Base-by-base conservation (phyloP, 2,797 vertebrate species). In the Parauchenoglanis punctatus region DNA sequence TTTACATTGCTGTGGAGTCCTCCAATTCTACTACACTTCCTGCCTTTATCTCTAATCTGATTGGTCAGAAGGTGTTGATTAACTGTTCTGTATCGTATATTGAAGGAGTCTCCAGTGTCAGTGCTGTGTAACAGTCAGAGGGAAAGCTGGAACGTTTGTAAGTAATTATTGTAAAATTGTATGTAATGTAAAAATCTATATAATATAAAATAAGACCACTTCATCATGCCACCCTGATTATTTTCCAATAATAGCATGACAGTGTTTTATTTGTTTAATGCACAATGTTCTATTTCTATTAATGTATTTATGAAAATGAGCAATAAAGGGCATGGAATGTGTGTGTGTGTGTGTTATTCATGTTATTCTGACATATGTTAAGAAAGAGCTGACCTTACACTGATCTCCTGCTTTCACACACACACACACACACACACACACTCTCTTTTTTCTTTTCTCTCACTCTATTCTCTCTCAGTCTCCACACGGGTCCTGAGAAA, bases 271-370 rank as follows among this genome's bases (percentile, higher is more conserved):
- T 46, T 23, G 8, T 46, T 72, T 20, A 44, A 72, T 44, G 8
- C 23, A 44, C 40, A 2, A 40, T 40, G 35, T 40, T 40, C 35
- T 2, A 40, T n/a, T 11, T 73, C 70, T 73, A 10, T 20, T 7
- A 7, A 1, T 31, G 31, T 84, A 31, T 58, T 59, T 44, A 44
- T 44, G 18, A 46, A 76, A 7, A 46, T 54, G 46, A 12, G 11
- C 23, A 11, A 81, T 63, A 40, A 25, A 40, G 58, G 35, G 20
- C 80, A 46, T 2, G 10, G 68, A 40, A 35, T 40, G 25, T 70
- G 17, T 40, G 31, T 35, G 68, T 67, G 68, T 40, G 17, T 63
- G 80, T 68, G n/a, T n/a, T 83, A 68, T 83, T 83, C 63, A 68
- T 68, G 46, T 70, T n/a, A 54, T 28, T 65, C 56, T 61, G 67